These are phyloP conservation scores for Mythimna loreyi DNA, from an alignment of 2,888 invertebrate species.

Conservation along the genomic window DNA sequence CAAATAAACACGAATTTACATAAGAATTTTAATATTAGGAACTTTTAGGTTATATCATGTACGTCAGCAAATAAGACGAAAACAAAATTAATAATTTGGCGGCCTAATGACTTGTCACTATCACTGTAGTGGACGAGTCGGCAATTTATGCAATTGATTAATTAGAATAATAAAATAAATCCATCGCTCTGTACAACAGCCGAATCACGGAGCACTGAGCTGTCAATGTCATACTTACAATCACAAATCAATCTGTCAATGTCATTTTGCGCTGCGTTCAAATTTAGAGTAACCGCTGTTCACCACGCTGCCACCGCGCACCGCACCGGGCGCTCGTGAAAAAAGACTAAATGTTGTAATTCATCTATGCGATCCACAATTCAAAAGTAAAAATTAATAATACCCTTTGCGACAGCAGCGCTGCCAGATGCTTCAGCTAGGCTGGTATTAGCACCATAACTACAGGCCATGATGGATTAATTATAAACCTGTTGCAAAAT, in stretches of 20 bases:
- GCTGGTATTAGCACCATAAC: too few relatives aligned
- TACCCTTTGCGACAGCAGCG: too few relatives aligned
- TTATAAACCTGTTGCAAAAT: too few relatives aligned
- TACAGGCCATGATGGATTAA: too few relatives aligned
- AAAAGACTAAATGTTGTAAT: too few relatives aligned
- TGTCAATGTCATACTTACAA: slow-evolving; percentile 11
- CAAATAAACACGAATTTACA: slow-evolving; percentile 67
- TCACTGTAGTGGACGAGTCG: slow-evolving; percentile 88
- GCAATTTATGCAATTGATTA: slow-evolving; percentile 58
- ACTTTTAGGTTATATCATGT: slow-evolving; percentile 66
- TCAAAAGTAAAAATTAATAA: too few relatives aligned
- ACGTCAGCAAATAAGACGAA: slow-evolving; percentile 32
- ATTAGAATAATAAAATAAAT: slow-evolving; percentile 48
- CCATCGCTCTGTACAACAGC: slow-evolving; percentile 36
- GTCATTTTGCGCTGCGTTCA: background rate
- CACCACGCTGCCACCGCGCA: too few relatives aligned
- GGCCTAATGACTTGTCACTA: slow-evolving; percentile 81
- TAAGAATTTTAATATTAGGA: slow-evolving; percentile 59
- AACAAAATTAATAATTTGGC: slow-evolving; percentile 28
- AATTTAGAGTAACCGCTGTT: too few relatives aligned
- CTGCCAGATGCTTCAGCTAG: too few relatives aligned
- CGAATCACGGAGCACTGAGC: slow-evolving; percentile 23
- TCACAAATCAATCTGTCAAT: background rate
- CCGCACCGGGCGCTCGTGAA: too few relatives aligned
- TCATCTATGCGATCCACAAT: too few relatives aligned